Evolutionary conservation across 1,140 invertebrate genomes (phyloP), one percentile per base, ranked within the genome.

Genomic region (Mamestra configurata): DNA sequence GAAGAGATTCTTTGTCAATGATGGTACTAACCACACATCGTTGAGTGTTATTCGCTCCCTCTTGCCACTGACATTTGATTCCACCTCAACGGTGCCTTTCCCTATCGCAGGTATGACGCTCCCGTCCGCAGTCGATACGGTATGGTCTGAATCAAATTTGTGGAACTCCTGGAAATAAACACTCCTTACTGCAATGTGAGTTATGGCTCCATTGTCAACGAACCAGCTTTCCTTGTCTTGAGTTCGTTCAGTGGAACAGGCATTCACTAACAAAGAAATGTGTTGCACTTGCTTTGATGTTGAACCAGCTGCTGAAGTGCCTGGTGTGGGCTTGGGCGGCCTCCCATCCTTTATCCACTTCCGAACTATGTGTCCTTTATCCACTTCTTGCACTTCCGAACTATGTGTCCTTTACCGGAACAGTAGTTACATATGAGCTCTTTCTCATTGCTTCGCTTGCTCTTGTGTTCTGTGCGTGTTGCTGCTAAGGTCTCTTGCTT

Each of bases 131-230:
- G 43, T 70, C 4, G 66, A 24, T 8, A 70, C 43, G 0, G 66
- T 51, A 15, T 70, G 43, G 27, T 70, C 22, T 4, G 20, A 24
- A 4, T 49, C 40, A 51, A 70, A 70, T 24, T 46, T 20, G 10
- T 70, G 15, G 51, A 70, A 49, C 24, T 70, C 8, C 3, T 20
- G 13, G 22, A 70, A 70, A 5, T 51, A 4, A 49, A 51, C 18
- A 15, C 24, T 49, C 20, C 11, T 70, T n/a, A n/a, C n/a, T n/a
- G n/a, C n/a, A n/a, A n/a, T n/a, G n/a, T n/a, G n/a, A n/a, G n/a
- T n/a, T 6, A 18, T 51, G 1, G 66, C 66, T 70, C 66, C 66
- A 27, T 70, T 70, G 13, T 70, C 66, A 4, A 70, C 66, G 20
- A 6, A 70, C 40, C 66, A 70, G 22, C n/a, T 70, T 0, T 51